Evolutionary conservation across 2,113 vertebrate species (phyloP).

Genomic region (Crotalus tigris): DNA sequence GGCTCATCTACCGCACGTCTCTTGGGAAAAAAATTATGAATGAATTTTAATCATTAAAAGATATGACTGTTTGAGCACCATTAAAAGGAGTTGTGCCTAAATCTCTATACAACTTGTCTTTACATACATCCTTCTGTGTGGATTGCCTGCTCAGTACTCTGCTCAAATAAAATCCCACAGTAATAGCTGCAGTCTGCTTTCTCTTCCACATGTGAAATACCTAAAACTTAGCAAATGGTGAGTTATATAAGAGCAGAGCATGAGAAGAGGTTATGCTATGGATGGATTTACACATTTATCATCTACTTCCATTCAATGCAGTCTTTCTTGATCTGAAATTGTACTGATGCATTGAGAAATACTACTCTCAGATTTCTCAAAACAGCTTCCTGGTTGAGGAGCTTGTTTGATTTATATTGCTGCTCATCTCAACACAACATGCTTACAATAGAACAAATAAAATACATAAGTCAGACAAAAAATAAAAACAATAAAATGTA

Average conservation of each 20-base stretch:
- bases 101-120: background rate
- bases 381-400: background rate
- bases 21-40: constrained; percentile 38
- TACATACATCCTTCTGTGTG: too few species aligned
- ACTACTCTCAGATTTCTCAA: background rate
- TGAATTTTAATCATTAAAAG: background rate
- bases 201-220: background rate
- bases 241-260: background rate
- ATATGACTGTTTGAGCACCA: background rate
- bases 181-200: background rate
- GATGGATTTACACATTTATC: background rate
- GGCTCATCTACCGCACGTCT: background rate
- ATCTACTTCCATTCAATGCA: background rate
- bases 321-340: background rate
- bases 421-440: background rate
- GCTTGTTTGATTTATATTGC: background rate
- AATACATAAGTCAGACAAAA: background rate
- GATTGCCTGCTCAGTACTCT: background rate
- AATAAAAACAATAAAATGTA: background rate
- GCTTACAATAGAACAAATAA: background rate
- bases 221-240: background rate
- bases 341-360: background rate
- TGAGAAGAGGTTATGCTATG: background rate
- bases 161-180: background rate
- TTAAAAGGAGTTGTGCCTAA: background rate